Base-by-base conservation (phyloP, 2,888 invertebrate genomes). In the Silvanus unidentatus region DNA sequence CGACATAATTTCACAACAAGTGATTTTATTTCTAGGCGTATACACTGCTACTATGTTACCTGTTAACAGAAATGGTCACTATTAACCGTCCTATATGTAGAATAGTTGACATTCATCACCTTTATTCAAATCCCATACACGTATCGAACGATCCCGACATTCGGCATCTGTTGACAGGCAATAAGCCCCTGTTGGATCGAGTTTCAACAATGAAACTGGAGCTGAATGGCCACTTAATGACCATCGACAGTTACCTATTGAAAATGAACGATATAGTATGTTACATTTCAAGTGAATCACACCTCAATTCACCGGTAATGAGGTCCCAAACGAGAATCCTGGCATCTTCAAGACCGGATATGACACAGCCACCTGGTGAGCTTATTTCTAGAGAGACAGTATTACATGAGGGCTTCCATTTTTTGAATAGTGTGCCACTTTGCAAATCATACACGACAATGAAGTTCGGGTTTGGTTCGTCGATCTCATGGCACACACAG, bases 401-500 rank as follows among this genome's bases (percentile, higher is more conserved):
- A 70, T 87, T 86, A 53, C 84, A 85, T 16, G 84, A 84, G 1
- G 90, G 89, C 72, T 91, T 91, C 88, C 91, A 90, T 72, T 91
- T 92, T 73, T 91, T 91, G 74, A 92, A 92, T 56, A 92, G 70
- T 0, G 91, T 91, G 42, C 92, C 92, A 51, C 89, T 91, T 71
- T 88, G 88, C 38, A 93, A 77, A 74, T 93, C 92, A 70, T 92
- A 92, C 39, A 92, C 90, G 40, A 91, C 88, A 44, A 92, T 88
- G 73, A 91, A 92, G 75, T 90, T 91, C 0, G 90, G 88, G 47
- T 83, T 81, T 1, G 87, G 85, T 65, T 89, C 88, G 62, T 81
- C 81, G 28, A 84, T 75, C 70, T 84, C 84, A 69, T 81, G 75
- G 49, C 77, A 77, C 29, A 78, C 85, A 39, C 84, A 85, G 66